Evolutionary conservation across 2,113 vertebrate genomes (phyloP).

Genomic region (Microcebus griseorufus): DNA sequence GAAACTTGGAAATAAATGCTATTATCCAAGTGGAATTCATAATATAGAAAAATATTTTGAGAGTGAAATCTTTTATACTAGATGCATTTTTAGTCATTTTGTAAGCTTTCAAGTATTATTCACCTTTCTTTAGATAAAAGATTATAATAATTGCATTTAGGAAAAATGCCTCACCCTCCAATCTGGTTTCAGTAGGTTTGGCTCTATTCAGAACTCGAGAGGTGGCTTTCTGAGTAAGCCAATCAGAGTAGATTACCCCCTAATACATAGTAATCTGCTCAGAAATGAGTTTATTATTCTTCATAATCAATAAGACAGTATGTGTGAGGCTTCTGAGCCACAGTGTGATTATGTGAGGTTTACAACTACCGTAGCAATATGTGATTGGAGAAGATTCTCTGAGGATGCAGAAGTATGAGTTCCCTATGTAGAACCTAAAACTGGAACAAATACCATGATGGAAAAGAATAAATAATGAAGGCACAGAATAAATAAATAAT

Average conservation of each 20-base stretch:
- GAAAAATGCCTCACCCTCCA: neutral
- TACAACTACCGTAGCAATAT: neutral
- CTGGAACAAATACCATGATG: neutral
- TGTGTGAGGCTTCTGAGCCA: neutral
- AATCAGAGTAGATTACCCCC: no score
- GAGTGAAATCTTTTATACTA: neutral
- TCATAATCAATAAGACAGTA: neutral
- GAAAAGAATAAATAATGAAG: neutral
- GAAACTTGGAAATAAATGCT: neutral
- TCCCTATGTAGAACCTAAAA: neutral
- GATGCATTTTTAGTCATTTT: neutral
- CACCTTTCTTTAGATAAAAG: neutral
- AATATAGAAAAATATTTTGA: neutral
- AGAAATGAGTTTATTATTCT: neutral
- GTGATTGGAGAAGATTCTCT: neutral
- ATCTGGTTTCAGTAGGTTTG: neutral
- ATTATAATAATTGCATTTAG: neutral
- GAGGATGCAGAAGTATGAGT: neutral
- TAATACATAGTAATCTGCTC: neutral
- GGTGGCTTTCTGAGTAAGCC: neutral
- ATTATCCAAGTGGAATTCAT: neutral
- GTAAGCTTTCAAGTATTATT: neutral
- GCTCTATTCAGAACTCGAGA: accelerated
- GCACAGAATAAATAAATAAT: neutral
- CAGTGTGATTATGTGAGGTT: neutral